Conservation (phyloP, 1,140 invertebrate species). For the Brachionus koreanus region DNA sequence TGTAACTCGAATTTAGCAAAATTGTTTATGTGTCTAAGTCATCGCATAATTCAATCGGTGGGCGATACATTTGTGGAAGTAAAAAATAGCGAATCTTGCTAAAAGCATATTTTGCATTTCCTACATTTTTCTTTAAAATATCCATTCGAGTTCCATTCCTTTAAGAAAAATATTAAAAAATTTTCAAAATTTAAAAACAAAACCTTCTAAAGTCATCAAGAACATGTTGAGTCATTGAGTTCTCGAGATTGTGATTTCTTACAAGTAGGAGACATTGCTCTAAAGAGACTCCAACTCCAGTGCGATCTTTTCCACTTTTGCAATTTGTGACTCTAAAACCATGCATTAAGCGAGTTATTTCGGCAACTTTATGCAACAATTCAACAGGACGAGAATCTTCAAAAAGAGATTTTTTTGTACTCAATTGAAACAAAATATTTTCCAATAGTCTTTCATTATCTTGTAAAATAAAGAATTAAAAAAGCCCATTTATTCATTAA, state of each 20-base stretch:
- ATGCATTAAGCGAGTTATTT: slow-evolving; percentile 3
- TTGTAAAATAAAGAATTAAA: neutral
- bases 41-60: slow-evolving; percentile 33
- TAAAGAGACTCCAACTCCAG: slow-evolving; percentile 25
- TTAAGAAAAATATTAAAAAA: neutral
- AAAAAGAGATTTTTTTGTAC: slow-evolving; percentile 2
- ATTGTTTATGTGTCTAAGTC: slow-evolving; percentile 30
- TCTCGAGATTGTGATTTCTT: slow-evolving; percentile 21
- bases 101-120: slow-evolving; percentile 26
- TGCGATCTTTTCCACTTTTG: slow-evolving; percentile 42
- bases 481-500: neutral
- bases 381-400: slow-evolving; percentile 28
- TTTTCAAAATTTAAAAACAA: neutral
- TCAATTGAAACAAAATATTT: slow-evolving; percentile 10
- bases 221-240: slow-evolving; percentile 1
- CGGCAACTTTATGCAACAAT: slow-evolving; percentile 15
- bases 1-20: neutral
- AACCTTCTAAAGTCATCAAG: slow-evolving; percentile 42
- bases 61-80: slow-evolving; percentile 18
- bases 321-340: slow-evolving; percentile 43
- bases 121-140: slow-evolving; percentile 36
- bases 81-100: slow-evolving; percentile 33
- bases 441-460: neutral
- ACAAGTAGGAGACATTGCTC: slow-evolving; percentile 25
- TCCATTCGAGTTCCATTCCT: slow-evolving; percentile 42